Base-by-base conservation (phyloP, 2,888 invertebrate species). In the Plebejus argus region DNA sequence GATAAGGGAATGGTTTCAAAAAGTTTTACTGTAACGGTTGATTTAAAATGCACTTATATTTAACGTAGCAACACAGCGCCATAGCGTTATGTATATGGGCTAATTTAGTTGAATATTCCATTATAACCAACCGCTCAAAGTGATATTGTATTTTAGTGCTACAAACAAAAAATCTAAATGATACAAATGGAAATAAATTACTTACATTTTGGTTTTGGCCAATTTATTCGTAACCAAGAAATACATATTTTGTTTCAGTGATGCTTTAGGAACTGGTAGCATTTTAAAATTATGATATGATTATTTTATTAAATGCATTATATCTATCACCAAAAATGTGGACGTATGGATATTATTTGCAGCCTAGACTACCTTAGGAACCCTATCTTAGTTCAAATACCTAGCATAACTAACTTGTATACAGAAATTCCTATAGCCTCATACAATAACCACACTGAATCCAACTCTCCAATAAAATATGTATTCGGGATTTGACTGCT, bases 1-100 rank as follows among this genome's bases (percentile, higher is more conserved):
- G 18, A 3, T 28, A 74, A 53, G 28, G 53, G 74, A 74, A 53
- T 74, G 7, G 28, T 53, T 53, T 10, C 12, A 39, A 72, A 45
- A 12, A 49, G 20, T 23, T 45, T 45, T 49, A 72, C 72, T 12
- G 15, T 76, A 77, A 45, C 49, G 53, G 39, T 76, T 53, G 18
- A 77, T 77, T 58, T n/a, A 49, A 76, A 84, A 89, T 86, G 82
- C 80, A 80, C 28, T 81, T 79, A 84, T 85, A 86, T 89, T 89
- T 90, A 90, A 86, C 86, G 80, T 89, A 83, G 86, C 87, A 88
- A 89, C 87, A 85, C 85, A 82, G 86, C 84, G 53, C 85, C 83
- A 88, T 91, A 91, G 91, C 89, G 82, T 86, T 81, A 49, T 28
- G 85, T 89, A 90, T 92, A 91, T 89, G 83, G 81, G 85, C 86